Conservation (phyloP, 1,140 invertebrate genomes). For the Myzus persicae region DNA sequence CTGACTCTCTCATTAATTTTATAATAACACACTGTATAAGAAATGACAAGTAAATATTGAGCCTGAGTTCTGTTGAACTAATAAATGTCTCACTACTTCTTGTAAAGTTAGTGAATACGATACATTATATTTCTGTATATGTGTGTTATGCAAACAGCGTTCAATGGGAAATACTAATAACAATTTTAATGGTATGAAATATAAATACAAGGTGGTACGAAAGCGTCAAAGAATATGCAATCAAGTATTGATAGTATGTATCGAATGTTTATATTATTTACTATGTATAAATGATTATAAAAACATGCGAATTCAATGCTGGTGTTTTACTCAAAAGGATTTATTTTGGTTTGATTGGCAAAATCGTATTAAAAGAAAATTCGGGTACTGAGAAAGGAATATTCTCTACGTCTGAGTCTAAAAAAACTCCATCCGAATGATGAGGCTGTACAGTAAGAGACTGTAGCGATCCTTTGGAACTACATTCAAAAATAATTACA, state of each 20-base stretch:
- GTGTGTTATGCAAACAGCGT: neutral
- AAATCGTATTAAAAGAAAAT: neutral
- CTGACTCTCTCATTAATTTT: conserved; percentile 2
- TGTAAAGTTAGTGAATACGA: neutral
- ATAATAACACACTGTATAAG: neutral
- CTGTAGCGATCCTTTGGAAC: neutral
- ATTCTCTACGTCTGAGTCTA: neutral
- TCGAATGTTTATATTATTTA: neutral
- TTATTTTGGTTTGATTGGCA: neutral
- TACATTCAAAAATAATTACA: neutral
- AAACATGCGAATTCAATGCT: neutral
- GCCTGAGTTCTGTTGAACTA: neutral
- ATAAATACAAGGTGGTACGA: neutral
- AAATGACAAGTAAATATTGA: neutral
- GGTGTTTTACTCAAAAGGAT: neutral
- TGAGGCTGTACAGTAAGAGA: neutral
- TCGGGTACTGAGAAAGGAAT: neutral
- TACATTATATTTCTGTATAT: neutral
- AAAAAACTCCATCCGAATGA: no score
- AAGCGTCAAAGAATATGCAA: neutral
- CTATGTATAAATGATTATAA: neutral
- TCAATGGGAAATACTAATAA: neutral
- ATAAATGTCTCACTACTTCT: conserved; percentile 8
- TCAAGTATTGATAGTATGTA: neutral
- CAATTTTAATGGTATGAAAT: neutral